phyloP scores from a whole-genome alignment of 2,797 vertebrate genomes.

The Enteromius unitaeniatus region DNA sequence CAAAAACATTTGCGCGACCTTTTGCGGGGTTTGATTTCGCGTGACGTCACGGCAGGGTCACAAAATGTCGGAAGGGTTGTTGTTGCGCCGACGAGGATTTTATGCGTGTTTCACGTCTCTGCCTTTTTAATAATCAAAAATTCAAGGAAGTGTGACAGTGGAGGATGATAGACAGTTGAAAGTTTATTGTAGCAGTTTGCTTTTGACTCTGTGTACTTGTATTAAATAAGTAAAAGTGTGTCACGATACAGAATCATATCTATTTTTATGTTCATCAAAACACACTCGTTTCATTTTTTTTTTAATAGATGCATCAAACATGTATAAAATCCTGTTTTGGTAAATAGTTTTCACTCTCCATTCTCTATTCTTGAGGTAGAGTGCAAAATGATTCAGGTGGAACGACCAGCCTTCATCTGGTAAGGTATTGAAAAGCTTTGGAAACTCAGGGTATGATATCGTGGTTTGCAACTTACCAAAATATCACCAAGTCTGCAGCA shows the following conservation, averaged over 20 bases:
- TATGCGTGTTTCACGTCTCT: neutral
- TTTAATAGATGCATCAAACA: too few species aligned
- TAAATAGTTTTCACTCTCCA: neutral
- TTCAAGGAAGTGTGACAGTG: neutral
- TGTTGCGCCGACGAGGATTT: neutral
- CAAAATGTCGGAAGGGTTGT: slow-evolving; percentile 33
- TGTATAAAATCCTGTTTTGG: too few species aligned
- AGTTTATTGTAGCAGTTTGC: neutral
- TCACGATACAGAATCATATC: neutral
- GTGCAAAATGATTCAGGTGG: neutral
- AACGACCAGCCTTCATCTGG: neutral
- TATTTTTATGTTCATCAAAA: too few species aligned
- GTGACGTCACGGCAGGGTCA: slow-evolving; percentile 1
- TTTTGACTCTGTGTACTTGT: too few species aligned
- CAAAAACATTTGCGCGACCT: neutral
- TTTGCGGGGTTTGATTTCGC: neutral
- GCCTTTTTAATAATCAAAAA: neutral
- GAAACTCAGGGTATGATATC: neutral
- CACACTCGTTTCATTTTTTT: too few species aligned
- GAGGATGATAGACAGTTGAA: neutral
- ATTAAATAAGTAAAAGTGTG: neutral
- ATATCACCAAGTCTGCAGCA: neutral
- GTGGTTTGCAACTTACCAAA: neutral
- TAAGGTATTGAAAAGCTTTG: neutral
- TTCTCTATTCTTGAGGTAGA: slow-evolving; percentile 13